A percentile compares a stretch with the other conserved stretches of the same genome.
Evolutionary conservation across 2,797 vertebrate genomes (phyloP).

Genomic region (Malurus leucopterus): DNA sequence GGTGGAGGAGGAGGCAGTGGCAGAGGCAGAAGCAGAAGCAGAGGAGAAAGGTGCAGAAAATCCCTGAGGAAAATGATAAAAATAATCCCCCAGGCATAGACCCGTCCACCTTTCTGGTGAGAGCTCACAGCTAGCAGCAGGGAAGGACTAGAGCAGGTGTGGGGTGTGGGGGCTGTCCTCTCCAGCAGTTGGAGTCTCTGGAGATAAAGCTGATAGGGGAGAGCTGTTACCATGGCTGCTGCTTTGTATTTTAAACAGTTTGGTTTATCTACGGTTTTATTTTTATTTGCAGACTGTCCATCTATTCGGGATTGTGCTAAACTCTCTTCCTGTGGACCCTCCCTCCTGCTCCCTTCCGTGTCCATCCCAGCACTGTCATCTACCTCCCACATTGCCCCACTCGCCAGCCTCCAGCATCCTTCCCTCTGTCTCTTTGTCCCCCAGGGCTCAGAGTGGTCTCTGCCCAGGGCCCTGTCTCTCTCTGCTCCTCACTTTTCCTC

Average conservation of each 20-base stretch:
- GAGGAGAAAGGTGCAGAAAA: slow-evolving; percentile 76
- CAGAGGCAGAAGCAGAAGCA: slow-evolving; percentile 65
- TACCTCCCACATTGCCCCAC: slow-evolving; percentile 9
- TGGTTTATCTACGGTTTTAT: slow-evolving; percentile 46
- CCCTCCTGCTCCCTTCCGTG: slow-evolving; percentile 25
- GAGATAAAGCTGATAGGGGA: slow-evolving; percentile 19
- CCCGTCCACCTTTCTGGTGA: slow-evolving; percentile 64
- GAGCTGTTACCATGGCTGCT: slow-evolving; percentile 40
- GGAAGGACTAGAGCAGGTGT: slow-evolving; percentile 7
- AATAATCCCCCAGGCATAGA: slow-evolving; percentile 41
- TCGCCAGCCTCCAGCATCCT: slow-evolving; percentile 33
- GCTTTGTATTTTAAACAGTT: slow-evolving; percentile 41
- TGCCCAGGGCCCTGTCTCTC: neutral
- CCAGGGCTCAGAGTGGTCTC: neutral
- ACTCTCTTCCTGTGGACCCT: slow-evolving; percentile 60
- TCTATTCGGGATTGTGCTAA: slow-evolving; percentile 55
- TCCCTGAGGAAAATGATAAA: slow-evolving; percentile 67
- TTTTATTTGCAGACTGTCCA: slow-evolving; percentile 67
- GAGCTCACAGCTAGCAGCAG: slow-evolving; percentile 46
- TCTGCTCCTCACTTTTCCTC: slow-evolving; percentile 64
- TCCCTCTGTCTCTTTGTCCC: slow-evolving; percentile 41
- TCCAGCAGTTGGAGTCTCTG: neutral
- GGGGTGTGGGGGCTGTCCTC: neutral
- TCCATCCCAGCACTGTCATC: slow-evolving; percentile 52
- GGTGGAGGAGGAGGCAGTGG: slow-evolving; percentile 60